Percentiles rank a stretch among this genome's conserved stretches.
Evolutionary conservation across 2,797 vertebrate species (phyloP).

Genomic region (Uromys caudimaculatus): DNA sequence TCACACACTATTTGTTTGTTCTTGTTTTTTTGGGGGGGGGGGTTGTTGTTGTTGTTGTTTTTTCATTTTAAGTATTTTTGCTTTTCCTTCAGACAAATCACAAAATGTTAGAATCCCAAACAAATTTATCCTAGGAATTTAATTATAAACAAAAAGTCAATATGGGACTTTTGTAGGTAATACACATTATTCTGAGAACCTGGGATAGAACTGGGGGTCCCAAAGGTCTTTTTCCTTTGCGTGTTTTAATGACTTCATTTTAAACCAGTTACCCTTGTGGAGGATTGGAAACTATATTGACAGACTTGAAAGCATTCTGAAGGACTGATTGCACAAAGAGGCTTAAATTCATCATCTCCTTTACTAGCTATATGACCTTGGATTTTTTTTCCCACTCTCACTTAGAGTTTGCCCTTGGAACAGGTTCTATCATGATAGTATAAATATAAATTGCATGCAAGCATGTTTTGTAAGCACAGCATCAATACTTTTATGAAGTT

Average conservation of each 20-base stretch:
- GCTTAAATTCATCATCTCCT: neutral
- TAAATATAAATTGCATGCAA: neutral
- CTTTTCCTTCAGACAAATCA: neutral
- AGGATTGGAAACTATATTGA: neutral
- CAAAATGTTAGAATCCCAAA: constrained; percentile 22
- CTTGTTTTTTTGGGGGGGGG: neutral
- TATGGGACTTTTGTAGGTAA: neutral
- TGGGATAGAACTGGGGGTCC: neutral
- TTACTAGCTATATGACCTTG: neutral
- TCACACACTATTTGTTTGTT: neutral
- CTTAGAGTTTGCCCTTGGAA: neutral
- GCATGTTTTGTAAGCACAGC: neutral
- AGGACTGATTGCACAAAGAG: neutral
- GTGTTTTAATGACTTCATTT: neutral
- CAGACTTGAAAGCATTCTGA: neutral
- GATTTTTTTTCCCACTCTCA: neutral
- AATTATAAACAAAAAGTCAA: neutral
- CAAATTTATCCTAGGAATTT: neutral
- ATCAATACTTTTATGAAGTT: neutral
- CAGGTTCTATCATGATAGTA: neutral
- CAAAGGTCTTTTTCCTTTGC: neutral
- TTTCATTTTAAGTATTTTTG: constrained; percentile 23
- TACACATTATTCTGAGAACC: neutral
- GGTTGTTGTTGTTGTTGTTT: neutral
- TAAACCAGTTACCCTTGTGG: neutral